phyloP scores from a whole-genome alignment of 2,797 vertebrate genomes.

The Oryzias dopingdopingensis region DNA sequence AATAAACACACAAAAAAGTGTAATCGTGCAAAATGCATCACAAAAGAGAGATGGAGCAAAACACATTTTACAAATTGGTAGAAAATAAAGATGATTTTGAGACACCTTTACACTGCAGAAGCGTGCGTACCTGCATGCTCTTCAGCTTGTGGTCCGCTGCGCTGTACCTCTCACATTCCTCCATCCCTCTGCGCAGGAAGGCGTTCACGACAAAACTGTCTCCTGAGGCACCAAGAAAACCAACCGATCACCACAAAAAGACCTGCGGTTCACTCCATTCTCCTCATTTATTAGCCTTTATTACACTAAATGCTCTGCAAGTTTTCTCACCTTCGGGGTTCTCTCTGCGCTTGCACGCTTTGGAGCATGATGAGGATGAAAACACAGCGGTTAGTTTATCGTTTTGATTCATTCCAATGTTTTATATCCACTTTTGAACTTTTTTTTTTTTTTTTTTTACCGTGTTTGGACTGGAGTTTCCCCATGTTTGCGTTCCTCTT shows the following conservation, averaged over 20 bases:
- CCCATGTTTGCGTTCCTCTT: constrained; percentile 72
- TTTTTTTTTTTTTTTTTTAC: constrained; percentile 69
- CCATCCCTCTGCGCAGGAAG: constrained; percentile 75
- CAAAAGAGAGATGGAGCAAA: background rate
- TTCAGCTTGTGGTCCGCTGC: constrained; percentile 70
- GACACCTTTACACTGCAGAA: too few relatives aligned
- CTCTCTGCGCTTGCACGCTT: constrained; percentile 81
- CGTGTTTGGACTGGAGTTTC: constrained; percentile 84
- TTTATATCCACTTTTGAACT: background rate
- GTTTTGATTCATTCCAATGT: background rate
- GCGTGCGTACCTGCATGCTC: constrained; percentile 74
- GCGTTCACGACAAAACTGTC: constrained; percentile 84
- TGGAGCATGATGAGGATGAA: constrained; percentile 30
- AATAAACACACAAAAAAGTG: constrained; percentile 3
- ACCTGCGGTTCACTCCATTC: background rate
- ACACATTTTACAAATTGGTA: background rate
- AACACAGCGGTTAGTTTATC: constrained; percentile 45
- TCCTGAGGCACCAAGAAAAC: constrained; percentile 61
- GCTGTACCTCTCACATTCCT: constrained; percentile 76
- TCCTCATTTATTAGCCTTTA: background rate
- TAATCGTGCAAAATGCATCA: background rate
- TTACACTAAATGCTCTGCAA: background rate
- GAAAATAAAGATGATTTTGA: too few relatives aligned
- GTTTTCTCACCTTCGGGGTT: constrained; percentile 84
- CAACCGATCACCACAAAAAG: constrained; percentile 9